Evolutionary conservation across 1,140 invertebrate species (phyloP), one percentile per base, ranked within the genome.

Genomic region (Anagrus nilaparvatae): DNA sequence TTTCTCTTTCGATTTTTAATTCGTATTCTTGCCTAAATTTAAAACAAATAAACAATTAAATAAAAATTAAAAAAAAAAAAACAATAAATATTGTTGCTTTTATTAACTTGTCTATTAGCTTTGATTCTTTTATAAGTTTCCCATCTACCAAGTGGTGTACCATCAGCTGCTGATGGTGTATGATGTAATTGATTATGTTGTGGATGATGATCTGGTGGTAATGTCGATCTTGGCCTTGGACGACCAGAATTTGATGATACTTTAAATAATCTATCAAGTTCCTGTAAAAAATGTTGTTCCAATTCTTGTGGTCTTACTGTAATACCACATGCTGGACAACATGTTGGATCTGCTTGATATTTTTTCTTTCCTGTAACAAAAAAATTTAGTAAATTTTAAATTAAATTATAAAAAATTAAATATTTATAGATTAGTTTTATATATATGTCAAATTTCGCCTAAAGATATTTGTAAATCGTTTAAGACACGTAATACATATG

Each of bases 51-150:
- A 14, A 40, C 25, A 10, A 17, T 17, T 38, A 39, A 19, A n/a
- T n/a, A n/a, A n/a, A n/a, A n/a, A n/a, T n/a, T n/a, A n/a, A n/a
- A n/a, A n/a, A n/a, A n/a, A n/a, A n/a, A n/a, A 8, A 34, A 12
- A n/a, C 18, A 34, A 38, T 35, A 10, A 30, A 24, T 24, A 32
- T 60, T 7, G 51, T 48, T 31, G 54, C 5, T 53, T 38, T 54
- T 53, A 40, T 80, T 66, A 47, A 81, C 78, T 54, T 87, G 83
- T 52, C 86, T 71, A 59, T 90, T 90, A 30, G 79, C 78, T 53
- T 82, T 78, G 46, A 90, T 84, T 50, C 85, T 70, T 59, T 87
- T 80, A 61, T 87, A 88, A 16, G 83, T 86, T 77, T 87, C 84
- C 82, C 82, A 86, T 57, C 84, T 67, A 40, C 82, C 81, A 49